Percentiles rank a stretch among this genome's conserved stretches.
Evolutionary conservation across 2,888 invertebrate genomes (phyloP).

Genomic region (Leucania comma): DNA sequence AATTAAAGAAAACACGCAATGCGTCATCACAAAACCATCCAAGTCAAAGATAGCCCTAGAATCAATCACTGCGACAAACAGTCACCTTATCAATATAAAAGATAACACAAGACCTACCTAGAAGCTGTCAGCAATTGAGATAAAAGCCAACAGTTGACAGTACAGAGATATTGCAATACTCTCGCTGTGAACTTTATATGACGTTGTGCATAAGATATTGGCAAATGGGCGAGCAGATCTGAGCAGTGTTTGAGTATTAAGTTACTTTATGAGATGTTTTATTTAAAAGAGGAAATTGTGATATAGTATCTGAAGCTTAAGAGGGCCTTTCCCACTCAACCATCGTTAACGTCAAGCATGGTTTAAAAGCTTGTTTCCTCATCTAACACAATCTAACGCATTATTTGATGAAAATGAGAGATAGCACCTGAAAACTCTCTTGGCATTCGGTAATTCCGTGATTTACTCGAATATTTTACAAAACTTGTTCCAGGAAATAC

Average conservation of each 20-base stretch:
- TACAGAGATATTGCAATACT: constrained; percentile 21
- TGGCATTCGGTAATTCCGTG: too few species aligned
- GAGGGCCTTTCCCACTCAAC: too few species aligned
- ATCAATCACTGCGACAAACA: constrained; percentile 14
- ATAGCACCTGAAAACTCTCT: too few species aligned
- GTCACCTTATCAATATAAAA: constrained; percentile 17
- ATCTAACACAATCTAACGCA: too few species aligned
- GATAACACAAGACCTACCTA: constrained; percentile 17
- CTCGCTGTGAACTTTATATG: constrained; percentile 27
- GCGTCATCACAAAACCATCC: background rate
- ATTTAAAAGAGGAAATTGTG: background rate
- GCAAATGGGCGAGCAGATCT: background rate
- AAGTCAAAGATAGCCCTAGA: background rate
- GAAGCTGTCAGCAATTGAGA: constrained; percentile 27
- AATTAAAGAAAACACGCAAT: too few species aligned
- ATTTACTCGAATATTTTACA: too few species aligned
- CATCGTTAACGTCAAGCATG: too few species aligned
- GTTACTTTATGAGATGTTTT: constrained; percentile 8
- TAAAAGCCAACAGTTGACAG: constrained; percentile 29
- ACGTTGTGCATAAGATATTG: constrained; percentile 23
- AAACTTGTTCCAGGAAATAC: too few species aligned
- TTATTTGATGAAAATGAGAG: too few species aligned
- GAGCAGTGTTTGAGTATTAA: background rate
- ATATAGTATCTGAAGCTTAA: too few species aligned
- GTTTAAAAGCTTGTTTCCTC: too few species aligned